These are phyloP conservation scores for Leuciscus idus DNA, from an alignment of 2,113 vertebrate species.

Conservation along the genomic window DNA sequence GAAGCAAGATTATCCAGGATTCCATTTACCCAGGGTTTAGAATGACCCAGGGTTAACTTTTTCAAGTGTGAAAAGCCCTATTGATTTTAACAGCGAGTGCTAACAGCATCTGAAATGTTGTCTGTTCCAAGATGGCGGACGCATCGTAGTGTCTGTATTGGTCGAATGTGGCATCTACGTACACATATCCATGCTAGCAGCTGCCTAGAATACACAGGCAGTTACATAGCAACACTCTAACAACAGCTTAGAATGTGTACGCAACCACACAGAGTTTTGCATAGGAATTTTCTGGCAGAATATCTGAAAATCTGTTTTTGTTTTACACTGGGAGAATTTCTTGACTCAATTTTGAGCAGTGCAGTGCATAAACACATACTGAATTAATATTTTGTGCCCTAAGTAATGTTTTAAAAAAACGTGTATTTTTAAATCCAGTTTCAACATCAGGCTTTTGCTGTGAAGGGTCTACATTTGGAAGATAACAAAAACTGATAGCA, in stretches of 20 bases:
- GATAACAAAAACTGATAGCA: slow-evolving; percentile 9
- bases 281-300: background rate
- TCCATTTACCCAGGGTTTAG: too few relatives aligned
- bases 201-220: too few relatives aligned
- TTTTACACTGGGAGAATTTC: background rate
- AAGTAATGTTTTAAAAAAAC: background rate
- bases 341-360: background rate
- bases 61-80: too few relatives aligned
- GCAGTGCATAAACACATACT: background rate
- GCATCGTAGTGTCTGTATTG: too few relatives aligned
- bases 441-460: background rate
- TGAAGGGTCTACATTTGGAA: background rate
- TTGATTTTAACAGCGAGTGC: too few relatives aligned
- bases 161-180: too few relatives aligned
- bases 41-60: too few relatives aligned
- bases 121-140: too few relatives aligned
- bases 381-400: background rate
- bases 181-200: too few relatives aligned
- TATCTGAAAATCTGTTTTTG: background rate
- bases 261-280: background rate
- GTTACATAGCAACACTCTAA: background rate
- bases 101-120: too few relatives aligned
- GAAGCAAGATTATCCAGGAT: too few relatives aligned
- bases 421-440: background rate
- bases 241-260: background rate